Evolutionary conservation across 2,888 invertebrate species (phyloP), one percentile per base, ranked within the genome.

Genomic region (Liodrosophila aerea): DNA sequence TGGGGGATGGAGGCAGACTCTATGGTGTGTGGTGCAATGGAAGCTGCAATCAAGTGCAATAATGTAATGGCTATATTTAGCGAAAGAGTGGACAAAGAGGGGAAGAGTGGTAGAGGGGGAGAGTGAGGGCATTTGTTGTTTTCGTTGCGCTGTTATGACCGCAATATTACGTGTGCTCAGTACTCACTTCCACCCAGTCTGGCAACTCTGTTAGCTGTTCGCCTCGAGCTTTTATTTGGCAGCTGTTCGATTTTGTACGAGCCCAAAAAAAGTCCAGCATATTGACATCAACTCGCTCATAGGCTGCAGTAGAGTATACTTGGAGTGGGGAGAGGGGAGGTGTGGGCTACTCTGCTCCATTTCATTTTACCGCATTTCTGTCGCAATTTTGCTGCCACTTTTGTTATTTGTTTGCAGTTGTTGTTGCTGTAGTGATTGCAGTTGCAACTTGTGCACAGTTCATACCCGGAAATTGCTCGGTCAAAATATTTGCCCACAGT

Each of bases 1-100:
- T n/a, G n/a, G n/a, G n/a, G n/a, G n/a, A n/a, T n/a, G n/a, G n/a
- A n/a, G n/a, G n/a, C n/a, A n/a, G n/a, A n/a, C n/a, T n/a, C n/a
- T n/a, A n/a, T n/a, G n/a, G n/a, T n/a, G n/a, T n/a, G 18, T n/a
- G 37, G 40, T 54, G 47, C 61, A 70, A 81, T 82, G 62, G 67
- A 77, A 78, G 71, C 75, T 77, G 71, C 74, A 85, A 62, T 62
- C 68, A 77, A 77, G 68, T 82, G 78, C 78, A 80, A 82, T 85
- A 80, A 85, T 85, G 78, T 85, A 67, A 82, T 72, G 50, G 69
- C 67, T 68, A 54, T 64, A 77, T 71, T 81, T 53, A 51, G 13
- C 34, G 9, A 7, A 12, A 31, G 40, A 11, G 16, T 46, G 12
- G 15, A 34, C 12, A n/a, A 22, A 7, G 5, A 29, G 7, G 18